Evolutionary conservation across 2,888 invertebrate species (phyloP).

Genomic region (Meta bourneti): DNA sequence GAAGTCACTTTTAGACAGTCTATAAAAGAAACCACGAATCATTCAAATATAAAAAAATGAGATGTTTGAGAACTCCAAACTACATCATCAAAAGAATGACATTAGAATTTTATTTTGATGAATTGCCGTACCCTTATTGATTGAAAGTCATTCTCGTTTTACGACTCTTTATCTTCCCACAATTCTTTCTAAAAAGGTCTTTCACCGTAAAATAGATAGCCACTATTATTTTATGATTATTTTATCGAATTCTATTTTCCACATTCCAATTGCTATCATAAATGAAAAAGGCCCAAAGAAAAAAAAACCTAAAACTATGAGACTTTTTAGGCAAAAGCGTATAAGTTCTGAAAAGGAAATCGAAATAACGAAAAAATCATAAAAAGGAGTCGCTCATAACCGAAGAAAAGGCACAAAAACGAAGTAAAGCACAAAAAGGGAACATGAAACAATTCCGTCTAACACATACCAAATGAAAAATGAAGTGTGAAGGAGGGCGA

Average conservation of each 20-base stretch:
- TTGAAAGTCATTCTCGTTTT: slow-evolving; percentile 38
- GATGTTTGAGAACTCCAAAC: slow-evolving; percentile 6
- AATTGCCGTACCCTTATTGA: slow-evolving; percentile 19
- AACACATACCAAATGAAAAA: slow-evolving; percentile 68
- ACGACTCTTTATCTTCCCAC: neutral
- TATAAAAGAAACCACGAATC: neutral
- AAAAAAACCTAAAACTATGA: slow-evolving; percentile 58
- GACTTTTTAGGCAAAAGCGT: slow-evolving; percentile 46
- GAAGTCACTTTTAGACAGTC: neutral
- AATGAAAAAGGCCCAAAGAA: neutral
- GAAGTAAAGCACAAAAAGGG: slow-evolving; percentile 5
- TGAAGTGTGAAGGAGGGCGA: slow-evolving; percentile 61
- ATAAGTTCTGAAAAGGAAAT: slow-evolving; percentile 45
- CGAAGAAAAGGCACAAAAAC: slow-evolving; percentile 10
- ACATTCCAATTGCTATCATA: slow-evolving; percentile 26
- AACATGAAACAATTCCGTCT: slow-evolving; percentile 66
- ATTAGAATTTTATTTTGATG: slow-evolving; percentile 38
- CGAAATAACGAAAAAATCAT: slow-evolving; percentile 29
- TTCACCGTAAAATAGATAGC: slow-evolving; percentile 49
- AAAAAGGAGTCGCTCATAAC: slow-evolving; percentile 13
- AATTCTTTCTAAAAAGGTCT: neutral
- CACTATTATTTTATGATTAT: slow-evolving; percentile 54
- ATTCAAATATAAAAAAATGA: neutral
- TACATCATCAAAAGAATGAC: slow-evolving; percentile 33
- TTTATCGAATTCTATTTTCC: slow-evolving; percentile 62